Base-by-base conservation (phyloP, 2,888 invertebrate genomes). In the Cheilosia pagana region DNA sequence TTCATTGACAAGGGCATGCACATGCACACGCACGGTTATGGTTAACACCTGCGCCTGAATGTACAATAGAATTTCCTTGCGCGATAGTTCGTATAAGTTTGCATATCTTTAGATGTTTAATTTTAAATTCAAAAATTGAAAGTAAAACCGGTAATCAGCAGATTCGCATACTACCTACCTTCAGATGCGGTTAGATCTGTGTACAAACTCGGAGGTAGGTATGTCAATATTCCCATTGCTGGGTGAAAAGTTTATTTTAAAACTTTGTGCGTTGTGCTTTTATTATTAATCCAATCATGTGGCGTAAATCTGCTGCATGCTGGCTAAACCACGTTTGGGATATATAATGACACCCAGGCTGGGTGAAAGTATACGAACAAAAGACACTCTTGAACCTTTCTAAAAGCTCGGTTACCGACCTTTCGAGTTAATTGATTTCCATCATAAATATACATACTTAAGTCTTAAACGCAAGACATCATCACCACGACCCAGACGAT, bases 301-400 rank as follows among this genome's bases (percentile, higher is more conserved):
- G 43, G 16, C 5, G 1, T n/a, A 8, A 45, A 16, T 7, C 8
- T 16, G 16, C 43, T 16, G 21, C 48, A 21, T 21, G 21, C 10
- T 21, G 10, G 43, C 16, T 45, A 21, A 10, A 48, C 4, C 48
- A 48, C 10, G 21, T 21, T 16, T 7, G 19, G 8, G 5, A 16
- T 3, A 2, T 50, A 23, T 45, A 45, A 19, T 19, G 16, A 19
- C 6, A 16, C 19, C 19, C 50, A 19, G 6, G 12, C 3, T 43
- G 31, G 65, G 76, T 59, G 76, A 76, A 76, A 76, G 76, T 60
- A 67, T 60, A 67, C 52, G 28, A 39, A 19, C 25, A 70, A 53
- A 60, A 76, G 39, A 12, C 52, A 28, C 19, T 28, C 39, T 77
- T 71, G 57, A 43, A 63, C 78, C 71, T 71, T 59, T 78, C 63